A percentile compares a stretch with the other conserved stretches of the same genome.
Conservation (phyloP, 2,888 invertebrate species). For the Plutella xylostella region DNA sequence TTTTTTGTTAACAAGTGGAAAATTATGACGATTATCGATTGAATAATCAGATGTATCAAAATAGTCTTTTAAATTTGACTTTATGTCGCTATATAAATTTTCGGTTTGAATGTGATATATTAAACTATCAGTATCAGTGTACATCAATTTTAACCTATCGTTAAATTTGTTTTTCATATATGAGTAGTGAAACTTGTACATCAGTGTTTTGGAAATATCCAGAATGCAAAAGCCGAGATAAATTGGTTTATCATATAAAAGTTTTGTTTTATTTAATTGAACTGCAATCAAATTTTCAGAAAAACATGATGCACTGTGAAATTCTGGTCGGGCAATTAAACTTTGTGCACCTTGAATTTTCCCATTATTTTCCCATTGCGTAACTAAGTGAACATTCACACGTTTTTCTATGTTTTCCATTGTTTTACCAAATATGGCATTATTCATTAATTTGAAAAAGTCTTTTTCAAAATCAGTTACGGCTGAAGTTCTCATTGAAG, state of each 20-base stretch:
- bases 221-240: conserved; percentile 19
- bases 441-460: conserved; percentile 38
- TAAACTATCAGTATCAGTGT: conserved; percentile 23
- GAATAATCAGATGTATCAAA: conserved; percentile 27
- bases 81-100: conserved; percentile 22
- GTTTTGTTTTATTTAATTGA: conserved; percentile 16
- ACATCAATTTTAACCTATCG: conserved; percentile 14
- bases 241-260: conserved; percentile 19
- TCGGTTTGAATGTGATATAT: conserved; percentile 20
- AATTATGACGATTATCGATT: conserved; percentile 21
- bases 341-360: conserved; percentile 22
- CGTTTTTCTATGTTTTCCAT: conserved; percentile 30
- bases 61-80: conserved; percentile 16
- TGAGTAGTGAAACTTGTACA: conserved; percentile 20
- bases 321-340: conserved; percentile 25
- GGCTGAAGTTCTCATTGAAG: conserved; percentile 24
- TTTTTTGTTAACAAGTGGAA: conserved; percentile 24
- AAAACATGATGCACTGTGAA: conserved; percentile 28
- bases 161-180: conserved; percentile 18
- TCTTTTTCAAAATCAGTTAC: conserved; percentile 34
- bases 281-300: conserved; percentile 26
- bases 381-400: conserved; percentile 27
- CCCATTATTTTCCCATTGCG: conserved; percentile 26
- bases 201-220: conserved; percentile 19
- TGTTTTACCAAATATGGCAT: conserved; percentile 34